Evolutionary conservation across 2,888 invertebrate species (phyloP).

Genomic region (Agrotis exclamationis): DNA sequence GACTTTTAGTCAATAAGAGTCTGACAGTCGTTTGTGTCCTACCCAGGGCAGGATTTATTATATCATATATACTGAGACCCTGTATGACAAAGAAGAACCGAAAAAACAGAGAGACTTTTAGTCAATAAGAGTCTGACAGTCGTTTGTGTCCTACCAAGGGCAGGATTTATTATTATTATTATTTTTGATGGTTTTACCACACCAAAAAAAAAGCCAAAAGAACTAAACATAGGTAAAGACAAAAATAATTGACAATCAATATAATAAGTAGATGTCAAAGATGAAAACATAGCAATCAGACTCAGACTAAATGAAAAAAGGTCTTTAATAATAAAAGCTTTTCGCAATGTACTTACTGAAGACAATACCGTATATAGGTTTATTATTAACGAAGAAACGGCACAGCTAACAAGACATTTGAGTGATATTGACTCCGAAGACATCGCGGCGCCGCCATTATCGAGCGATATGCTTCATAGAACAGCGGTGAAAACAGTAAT

Average conservation of each 20-base stretch:
- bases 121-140: too few relatives aligned
- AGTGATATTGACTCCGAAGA: constrained; percentile 35
- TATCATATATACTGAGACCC: too few relatives aligned
- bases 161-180: too few relatives aligned
- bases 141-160: too few relatives aligned
- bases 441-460: constrained; percentile 17
- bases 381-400: constrained; percentile 18
- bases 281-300: background rate
- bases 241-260: background rate
- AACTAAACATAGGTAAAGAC: too few relatives aligned
- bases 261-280: background rate
- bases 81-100: too few relatives aligned
- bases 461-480: constrained; percentile 3
- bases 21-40: too few relatives aligned
- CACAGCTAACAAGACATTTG: constrained; percentile 38
- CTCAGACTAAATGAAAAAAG: background rate
- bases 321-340: background rate
- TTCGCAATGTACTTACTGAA: background rate
- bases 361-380: background rate
- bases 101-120: too few relatives aligned
- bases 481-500: constrained; percentile 3
- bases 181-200: too few relatives aligned
- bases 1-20: too few relatives aligned
- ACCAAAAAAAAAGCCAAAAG: too few relatives aligned
- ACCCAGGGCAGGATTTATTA: too few relatives aligned